phyloP scores from a whole-genome alignment of 2,888 invertebrate species.

The Omphaloscelis lunosa region DNA sequence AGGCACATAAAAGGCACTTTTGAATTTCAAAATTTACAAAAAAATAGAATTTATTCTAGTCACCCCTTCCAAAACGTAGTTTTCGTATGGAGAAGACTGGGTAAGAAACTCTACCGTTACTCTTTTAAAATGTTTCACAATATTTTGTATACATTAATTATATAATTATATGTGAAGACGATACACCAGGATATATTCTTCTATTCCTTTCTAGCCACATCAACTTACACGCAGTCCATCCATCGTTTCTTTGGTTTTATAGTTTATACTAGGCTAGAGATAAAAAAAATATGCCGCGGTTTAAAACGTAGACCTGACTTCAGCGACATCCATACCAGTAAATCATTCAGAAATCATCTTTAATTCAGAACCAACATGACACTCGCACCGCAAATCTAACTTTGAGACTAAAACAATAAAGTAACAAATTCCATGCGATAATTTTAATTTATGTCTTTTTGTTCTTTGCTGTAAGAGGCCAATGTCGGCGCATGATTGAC shows the following conservation, averaged over 20 bases:
- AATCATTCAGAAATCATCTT: slow-evolving; percentile 33
- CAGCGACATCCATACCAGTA: slow-evolving; percentile 4
- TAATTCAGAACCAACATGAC: slow-evolving; percentile 9
- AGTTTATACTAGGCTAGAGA: not conserved
- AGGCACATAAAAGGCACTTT: too few species aligned
- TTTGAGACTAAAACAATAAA: slow-evolving; percentile 42
- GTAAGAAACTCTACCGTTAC: too few species aligned
- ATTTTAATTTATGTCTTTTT: slow-evolving; percentile 67
- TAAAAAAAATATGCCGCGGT: not conserved
- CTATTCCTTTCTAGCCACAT: too few species aligned
- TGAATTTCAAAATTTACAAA: too few species aligned
- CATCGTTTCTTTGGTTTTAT: not conserved
- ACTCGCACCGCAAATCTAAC: slow-evolving; percentile 32
- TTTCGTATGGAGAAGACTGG: too few species aligned
- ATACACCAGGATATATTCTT: too few species aligned
- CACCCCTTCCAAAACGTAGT: too few species aligned
- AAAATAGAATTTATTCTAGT: too few species aligned
- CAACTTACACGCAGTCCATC: too few species aligned
- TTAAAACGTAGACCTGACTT: not conserved
- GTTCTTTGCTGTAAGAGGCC: slow-evolving; percentile 58
- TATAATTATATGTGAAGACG: too few species aligned
- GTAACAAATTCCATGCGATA: slow-evolving; percentile 52
- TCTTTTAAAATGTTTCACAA: too few species aligned
- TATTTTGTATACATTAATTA: too few species aligned
- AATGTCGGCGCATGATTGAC: slow-evolving; percentile 67